Percentiles rank a stretch among this genome's conserved stretches.
Conservation (phyloP, 1,140 invertebrate species). For the Dendrolimus punctatus region DNA sequence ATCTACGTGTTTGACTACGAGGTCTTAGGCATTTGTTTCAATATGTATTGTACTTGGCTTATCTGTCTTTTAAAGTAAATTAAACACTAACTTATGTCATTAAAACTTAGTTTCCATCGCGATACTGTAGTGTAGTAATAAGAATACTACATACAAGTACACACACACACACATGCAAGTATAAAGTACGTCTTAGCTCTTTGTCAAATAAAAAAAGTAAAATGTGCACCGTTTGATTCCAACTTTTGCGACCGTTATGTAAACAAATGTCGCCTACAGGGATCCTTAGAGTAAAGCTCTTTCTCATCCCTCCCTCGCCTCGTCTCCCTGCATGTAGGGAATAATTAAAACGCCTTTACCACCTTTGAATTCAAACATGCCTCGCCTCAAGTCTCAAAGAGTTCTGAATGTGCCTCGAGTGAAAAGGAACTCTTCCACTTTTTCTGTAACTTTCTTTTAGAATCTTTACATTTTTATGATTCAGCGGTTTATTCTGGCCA, state of each 20-base stretch:
- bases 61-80: too few relatives aligned
- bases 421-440: constrained; percentile 45
- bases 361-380: constrained; percentile 31
- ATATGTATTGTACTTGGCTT: too few relatives aligned
- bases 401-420: constrained; percentile 40
- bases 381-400: constrained; percentile 44
- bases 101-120: too few relatives aligned
- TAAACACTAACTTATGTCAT: too few relatives aligned
- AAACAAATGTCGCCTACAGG: constrained; percentile 13
- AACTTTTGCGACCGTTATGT: constrained; percentile 5
- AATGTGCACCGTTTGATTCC: background rate
- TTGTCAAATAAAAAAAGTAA: too few relatives aligned
- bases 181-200: too few relatives aligned
- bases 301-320: constrained; percentile 12
- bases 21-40: too few relatives aligned
- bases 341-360: constrained; percentile 52
- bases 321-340: constrained; percentile 25
- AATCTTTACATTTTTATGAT: constrained; percentile 1
- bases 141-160: too few relatives aligned
- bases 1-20: too few relatives aligned
- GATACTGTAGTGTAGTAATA: too few relatives aligned
- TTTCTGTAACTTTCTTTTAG: constrained; percentile 21
- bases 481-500: too few relatives aligned
- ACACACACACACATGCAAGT: too few relatives aligned
- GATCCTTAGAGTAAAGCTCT: constrained; percentile 15